A percentile compares a stretch with the other conserved stretches of the same genome.
phyloP scores from a whole-genome alignment of 2,113 vertebrate genomes.

The Pteronura brasiliensis region DNA sequence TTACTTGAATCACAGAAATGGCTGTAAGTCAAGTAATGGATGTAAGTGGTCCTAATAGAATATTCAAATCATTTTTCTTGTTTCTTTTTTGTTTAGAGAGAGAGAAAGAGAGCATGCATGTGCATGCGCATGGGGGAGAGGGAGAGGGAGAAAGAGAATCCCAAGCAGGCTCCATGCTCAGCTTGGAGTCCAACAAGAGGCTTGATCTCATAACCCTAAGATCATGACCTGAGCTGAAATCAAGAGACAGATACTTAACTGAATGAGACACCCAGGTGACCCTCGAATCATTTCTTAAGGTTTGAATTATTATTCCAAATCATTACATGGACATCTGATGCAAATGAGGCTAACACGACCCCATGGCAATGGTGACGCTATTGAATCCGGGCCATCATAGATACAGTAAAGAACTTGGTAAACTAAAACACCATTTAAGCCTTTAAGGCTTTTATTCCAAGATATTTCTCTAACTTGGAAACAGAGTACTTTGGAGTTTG shows the following conservation, averaged over 20 bases:
- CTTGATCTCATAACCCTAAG: background rate
- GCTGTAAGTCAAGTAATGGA: background rate
- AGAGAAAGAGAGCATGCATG: background rate
- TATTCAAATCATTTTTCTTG: background rate
- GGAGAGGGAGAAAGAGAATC: background rate
- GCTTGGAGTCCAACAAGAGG: background rate
- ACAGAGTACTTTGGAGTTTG: background rate
- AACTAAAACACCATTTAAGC: background rate
- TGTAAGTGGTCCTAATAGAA: background rate
- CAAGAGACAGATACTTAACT: background rate
- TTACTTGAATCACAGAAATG: background rate
- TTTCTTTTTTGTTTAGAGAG: background rate
- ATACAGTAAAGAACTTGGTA: background rate
- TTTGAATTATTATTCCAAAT: background rate
- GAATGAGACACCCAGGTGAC: background rate
- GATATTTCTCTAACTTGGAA: slow-evolving; percentile 17
- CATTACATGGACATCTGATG: background rate
- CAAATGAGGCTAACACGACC: slow-evolving; percentile 5
- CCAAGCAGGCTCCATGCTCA: background rate
- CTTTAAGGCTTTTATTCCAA: background rate
- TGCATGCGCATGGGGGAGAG: background rate
- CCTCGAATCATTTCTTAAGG: background rate
- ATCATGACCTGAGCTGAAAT: background rate
- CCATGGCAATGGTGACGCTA: background rate
- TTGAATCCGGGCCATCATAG: background rate